A percentile compares a stretch with the other conserved stretches of the same genome.
Conservation (phyloP, 2,888 invertebrate genomes). For the Aromia moschata region DNA sequence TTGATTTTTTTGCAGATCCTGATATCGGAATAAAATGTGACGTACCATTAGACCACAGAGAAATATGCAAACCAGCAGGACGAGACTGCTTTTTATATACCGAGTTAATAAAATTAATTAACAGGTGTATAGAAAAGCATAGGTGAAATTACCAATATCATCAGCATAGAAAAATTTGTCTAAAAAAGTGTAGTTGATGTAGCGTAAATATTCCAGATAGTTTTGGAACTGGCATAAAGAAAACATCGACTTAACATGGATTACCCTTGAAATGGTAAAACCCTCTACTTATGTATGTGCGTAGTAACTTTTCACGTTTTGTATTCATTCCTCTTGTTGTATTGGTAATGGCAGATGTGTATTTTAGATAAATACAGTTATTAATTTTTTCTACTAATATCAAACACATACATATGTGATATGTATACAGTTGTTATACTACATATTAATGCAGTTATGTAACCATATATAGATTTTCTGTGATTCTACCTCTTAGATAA, state of each 20-base stretch:
- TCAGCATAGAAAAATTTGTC: neutral
- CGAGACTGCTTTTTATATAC: constrained; percentile 74
- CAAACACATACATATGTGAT: too few relatives aligned
- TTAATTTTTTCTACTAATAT: neutral
- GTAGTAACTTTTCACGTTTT: too few relatives aligned
- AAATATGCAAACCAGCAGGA: constrained; percentile 85
- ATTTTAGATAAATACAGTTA: neutral
- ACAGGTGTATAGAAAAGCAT: constrained; percentile 36
- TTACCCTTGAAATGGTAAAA: too few relatives aligned
- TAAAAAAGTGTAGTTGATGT: neutral
- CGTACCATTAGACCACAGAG: constrained; percentile 81
- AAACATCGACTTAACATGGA: too few relatives aligned
- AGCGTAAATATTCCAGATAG: neutral
- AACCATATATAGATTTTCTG: neutral
- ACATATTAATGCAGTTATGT: neutral
- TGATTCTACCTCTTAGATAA: neutral
- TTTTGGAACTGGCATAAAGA: neutral
- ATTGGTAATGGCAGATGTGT: neutral
- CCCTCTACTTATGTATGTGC: too few relatives aligned
- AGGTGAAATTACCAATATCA: neutral
- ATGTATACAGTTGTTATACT: too few relatives aligned
- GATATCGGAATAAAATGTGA: constrained; percentile 80
- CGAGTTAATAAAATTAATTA: constrained; percentile 72
- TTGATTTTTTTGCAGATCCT: constrained; percentile 77
- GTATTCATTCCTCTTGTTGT: too few relatives aligned